Conservation (phyloP, 2,797 vertebrate genomes). For the Halcyon chelicuti region DNA sequence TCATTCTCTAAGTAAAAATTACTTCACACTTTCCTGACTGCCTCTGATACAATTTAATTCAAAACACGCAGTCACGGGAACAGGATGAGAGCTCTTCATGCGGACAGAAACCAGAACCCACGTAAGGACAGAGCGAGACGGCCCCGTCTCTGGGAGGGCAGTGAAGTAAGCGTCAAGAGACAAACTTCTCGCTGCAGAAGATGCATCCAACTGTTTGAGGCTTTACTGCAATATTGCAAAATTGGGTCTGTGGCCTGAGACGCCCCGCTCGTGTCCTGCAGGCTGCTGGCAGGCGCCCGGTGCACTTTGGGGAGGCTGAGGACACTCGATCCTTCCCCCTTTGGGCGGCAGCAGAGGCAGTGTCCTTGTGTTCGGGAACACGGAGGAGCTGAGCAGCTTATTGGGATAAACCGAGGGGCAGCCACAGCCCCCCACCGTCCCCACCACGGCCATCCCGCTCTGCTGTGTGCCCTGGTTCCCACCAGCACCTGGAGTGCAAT, state of each 20-base stretch:
- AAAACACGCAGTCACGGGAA: neutral
- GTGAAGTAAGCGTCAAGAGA: neutral
- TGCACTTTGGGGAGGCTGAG: fast-evolving
- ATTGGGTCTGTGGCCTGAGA: neutral
- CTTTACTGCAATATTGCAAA: neutral
- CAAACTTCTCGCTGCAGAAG: neutral
- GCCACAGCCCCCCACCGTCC: fast-evolving
- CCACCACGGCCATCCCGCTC: fast-evolving
- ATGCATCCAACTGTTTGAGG: neutral
- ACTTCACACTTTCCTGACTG: slow-evolving; percentile 2
- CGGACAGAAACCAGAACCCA: neutral
- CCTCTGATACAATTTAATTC: neutral
- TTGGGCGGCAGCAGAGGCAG: fast-evolving
- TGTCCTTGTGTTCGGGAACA: fast-evolving
- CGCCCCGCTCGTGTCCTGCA: fast-evolving
- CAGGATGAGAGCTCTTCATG: neutral
- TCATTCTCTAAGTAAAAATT: slow-evolving; percentile 15
- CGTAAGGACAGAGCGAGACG: fast-evolving
- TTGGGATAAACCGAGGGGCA: neutral
- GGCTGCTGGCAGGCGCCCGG: neutral
- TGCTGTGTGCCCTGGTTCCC: neutral
- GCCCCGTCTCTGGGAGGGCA: neutral
- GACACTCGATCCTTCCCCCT: fast-evolving
- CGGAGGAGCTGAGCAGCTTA: fast-evolving
- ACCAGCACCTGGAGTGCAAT: fast-evolving